phyloP scores from a whole-genome alignment of 1,140 invertebrate genomes.

The Eufriesea mexicana region DNA sequence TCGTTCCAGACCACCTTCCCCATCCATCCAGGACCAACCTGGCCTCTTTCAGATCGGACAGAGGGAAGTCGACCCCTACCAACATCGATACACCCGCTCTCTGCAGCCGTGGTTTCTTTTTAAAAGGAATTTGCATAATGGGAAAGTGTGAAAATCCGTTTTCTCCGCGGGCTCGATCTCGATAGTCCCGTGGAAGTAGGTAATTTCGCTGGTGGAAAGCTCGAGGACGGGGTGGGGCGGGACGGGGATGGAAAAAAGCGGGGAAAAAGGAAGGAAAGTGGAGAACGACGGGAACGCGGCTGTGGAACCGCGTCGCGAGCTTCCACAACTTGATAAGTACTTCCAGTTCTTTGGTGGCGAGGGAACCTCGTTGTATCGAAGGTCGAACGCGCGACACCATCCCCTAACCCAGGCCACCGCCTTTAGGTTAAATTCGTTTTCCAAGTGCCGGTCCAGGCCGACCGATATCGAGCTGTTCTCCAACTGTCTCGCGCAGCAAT shows the following conservation, averaged over 20 bases:
- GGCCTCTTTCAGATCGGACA: neutral
- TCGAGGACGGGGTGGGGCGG: neutral
- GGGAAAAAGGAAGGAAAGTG: neutral
- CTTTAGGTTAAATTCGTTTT: slow-evolving; percentile 42
- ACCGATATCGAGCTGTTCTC: neutral
- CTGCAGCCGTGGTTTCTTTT: slow-evolving; percentile 65
- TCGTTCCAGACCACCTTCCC: slow-evolving; percentile 10
- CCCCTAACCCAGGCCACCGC: neutral
- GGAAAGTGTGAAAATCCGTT: slow-evolving; percentile 73
- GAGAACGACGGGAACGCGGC: slow-evolving; percentile 5
- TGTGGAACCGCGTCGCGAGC: slow-evolving; percentile 27
- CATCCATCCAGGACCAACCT: neutral
- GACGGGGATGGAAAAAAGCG: neutral
- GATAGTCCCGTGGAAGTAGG: slow-evolving; percentile 67
- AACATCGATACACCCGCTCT: slow-evolving; percentile 36
- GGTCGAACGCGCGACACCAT: slow-evolving; percentile 43
- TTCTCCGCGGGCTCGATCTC: slow-evolving; percentile 68
- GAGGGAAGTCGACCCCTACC: neutral
- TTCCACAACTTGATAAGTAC: slow-evolving; percentile 55
- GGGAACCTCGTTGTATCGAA: slow-evolving; percentile 33
- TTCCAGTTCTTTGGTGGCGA: slow-evolving; percentile 23
- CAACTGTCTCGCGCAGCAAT: slow-evolving; percentile 30
- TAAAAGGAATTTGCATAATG: slow-evolving; percentile 75
- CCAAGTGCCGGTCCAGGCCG: slow-evolving; percentile 5
- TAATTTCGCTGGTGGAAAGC: slow-evolving; percentile 60